Conservation (phyloP, 2,113 vertebrate genomes). For the Actenoides hombroni region DNA sequence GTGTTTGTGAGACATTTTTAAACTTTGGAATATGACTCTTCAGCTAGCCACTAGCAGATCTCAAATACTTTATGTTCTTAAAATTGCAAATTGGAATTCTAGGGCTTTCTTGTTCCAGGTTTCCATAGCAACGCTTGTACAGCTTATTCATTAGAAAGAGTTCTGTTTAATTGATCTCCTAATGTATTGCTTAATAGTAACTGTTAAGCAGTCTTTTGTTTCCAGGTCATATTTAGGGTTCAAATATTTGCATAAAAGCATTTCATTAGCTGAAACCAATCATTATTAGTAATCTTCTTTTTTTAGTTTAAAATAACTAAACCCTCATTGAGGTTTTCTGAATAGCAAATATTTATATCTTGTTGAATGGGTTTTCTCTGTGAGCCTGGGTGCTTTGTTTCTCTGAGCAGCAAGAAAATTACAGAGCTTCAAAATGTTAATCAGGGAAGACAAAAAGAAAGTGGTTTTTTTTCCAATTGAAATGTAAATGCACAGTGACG, state of each 20-base stretch:
- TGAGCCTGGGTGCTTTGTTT: constrained; percentile 80
- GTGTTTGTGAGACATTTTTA: neutral
- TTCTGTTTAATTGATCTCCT: constrained; percentile 99
- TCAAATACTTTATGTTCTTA: constrained; percentile 50
- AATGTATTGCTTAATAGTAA: constrained; percentile 97
- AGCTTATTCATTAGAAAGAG: constrained; percentile 84
- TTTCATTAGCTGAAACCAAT: constrained; percentile 94
- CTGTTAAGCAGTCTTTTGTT: constrained; percentile 97
- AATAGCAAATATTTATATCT: constrained; percentile 96
- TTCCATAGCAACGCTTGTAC: constrained; percentile 66
- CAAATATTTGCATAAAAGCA: constrained; percentile 98
- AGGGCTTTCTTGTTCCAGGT: constrained; percentile 46
- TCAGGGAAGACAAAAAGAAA: constrained; percentile 83
- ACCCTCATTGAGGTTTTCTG: constrained; percentile 87
- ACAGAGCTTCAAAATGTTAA: constrained; percentile 83
- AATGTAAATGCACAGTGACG: constrained; percentile 77
- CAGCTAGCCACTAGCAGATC: neutral
- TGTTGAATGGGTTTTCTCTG: constrained; percentile 87
- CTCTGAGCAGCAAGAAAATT: constrained; percentile 82
- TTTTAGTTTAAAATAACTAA: constrained; percentile 89
- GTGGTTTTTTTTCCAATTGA: constrained; percentile 78
- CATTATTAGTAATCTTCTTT: constrained; percentile 96
- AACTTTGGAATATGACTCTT: neutral
- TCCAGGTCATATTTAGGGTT: constrained; percentile 97
- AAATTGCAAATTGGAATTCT: constrained; percentile 64